phyloP scores from a whole-genome alignment of 2,888 invertebrate species.

The Euzetes globulus region DNA sequence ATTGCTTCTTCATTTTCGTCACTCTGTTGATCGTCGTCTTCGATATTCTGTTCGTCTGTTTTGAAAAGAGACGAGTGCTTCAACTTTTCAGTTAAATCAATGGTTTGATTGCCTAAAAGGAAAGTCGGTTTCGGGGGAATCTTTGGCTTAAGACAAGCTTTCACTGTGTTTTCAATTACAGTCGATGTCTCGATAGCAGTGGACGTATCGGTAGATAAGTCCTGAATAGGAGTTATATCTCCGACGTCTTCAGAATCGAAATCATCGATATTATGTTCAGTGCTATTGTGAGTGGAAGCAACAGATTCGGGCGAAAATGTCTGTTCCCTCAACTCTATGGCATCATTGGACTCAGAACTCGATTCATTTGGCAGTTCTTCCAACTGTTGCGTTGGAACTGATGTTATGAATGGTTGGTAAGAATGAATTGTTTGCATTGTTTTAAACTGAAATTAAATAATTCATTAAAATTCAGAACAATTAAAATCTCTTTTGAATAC shows the following conservation, averaged over 20 bases:
- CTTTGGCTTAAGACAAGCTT: background rate
- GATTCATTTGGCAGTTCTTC: background rate
- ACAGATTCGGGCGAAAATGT: background rate
- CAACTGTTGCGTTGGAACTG: background rate
- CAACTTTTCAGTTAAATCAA: background rate
- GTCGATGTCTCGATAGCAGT: slow-evolving; percentile 33
- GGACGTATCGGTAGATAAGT: slow-evolving; percentile 36
- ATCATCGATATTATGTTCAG: slow-evolving; percentile 10
- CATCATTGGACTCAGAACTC: background rate
- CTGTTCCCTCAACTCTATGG: background rate
- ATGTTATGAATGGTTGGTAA: background rate
- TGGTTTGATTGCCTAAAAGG: slow-evolving; percentile 13
- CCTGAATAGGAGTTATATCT: slow-evolving; percentile 35
- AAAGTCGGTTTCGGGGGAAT: slow-evolving; percentile 26
- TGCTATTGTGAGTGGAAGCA: background rate
- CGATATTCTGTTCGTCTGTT: too few species aligned
- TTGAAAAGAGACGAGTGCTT: too few species aligned
- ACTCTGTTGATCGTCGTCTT: background rate
- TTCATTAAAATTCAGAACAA: background rate
- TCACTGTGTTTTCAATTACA: slow-evolving; percentile 14
- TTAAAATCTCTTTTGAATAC: background rate
- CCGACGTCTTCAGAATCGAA: slow-evolving; percentile 29
- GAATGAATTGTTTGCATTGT: background rate
- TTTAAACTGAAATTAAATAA: background rate
- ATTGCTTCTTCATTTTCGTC: slow-evolving; percentile 17